These are phyloP conservation scores for Thymallus thymallus DNA, from an alignment of 2,113 vertebrate species.

Conservation along the genomic window DNA sequence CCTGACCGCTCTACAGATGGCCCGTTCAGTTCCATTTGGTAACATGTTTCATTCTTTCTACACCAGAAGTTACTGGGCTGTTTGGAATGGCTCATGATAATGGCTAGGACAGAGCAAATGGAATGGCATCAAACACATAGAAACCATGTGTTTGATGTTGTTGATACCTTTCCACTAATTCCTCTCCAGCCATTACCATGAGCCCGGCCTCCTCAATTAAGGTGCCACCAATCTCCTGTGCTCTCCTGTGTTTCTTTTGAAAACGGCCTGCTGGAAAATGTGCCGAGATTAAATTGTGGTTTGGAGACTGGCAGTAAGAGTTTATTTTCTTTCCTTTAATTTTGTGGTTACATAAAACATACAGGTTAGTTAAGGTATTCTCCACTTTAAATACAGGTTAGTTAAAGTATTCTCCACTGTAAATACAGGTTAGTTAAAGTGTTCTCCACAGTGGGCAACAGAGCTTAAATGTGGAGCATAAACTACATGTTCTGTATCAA, in stretches of 20 bases:
- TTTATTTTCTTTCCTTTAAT: slow-evolving; percentile 25
- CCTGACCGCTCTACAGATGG: slow-evolving; percentile 20
- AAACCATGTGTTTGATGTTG: too few species aligned
- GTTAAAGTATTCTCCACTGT: background rate
- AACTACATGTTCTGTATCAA: slow-evolving; percentile 8
- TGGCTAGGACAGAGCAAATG: too few species aligned
- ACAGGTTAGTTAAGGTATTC: slow-evolving; percentile 2
- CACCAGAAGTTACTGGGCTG: slow-evolving; percentile 13
- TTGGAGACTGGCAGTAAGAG: slow-evolving; percentile 29
- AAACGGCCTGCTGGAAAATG: slow-evolving; percentile 39
- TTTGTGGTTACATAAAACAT: slow-evolving; percentile 22
- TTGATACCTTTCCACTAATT: too few species aligned
- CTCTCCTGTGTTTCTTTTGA: slow-evolving; percentile 41
- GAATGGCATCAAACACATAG: too few species aligned
- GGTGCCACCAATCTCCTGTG: slow-evolving; percentile 37
- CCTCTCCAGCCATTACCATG: too few species aligned
- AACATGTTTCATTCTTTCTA: slow-evolving; percentile 49
- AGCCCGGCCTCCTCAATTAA: too few species aligned
- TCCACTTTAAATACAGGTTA: slow-evolving; percentile 11
- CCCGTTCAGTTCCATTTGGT: slow-evolving; percentile 22
- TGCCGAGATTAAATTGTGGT: slow-evolving; percentile 35
- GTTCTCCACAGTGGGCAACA: background rate
- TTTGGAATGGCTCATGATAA: background rate
- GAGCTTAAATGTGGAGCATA: background rate
- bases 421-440: slow-evolving; percentile 13